Evolutionary conservation across 2,797 vertebrate genomes (phyloP).

Genomic region (Oryzias sinensis): DNA sequence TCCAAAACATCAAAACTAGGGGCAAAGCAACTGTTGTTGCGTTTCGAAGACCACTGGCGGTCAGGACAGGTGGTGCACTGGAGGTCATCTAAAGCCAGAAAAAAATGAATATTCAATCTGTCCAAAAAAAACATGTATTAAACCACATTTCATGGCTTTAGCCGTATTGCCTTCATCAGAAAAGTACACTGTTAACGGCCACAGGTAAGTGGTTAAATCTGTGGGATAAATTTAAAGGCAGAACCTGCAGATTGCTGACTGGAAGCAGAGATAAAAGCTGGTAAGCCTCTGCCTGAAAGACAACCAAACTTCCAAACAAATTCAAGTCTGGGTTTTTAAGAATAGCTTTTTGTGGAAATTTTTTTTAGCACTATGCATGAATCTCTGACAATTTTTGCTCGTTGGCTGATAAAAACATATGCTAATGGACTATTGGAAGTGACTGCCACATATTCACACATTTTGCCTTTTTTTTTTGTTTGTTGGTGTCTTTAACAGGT

Average conservation of each 20-base stretch:
- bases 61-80: conserved; percentile 69
- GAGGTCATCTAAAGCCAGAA: conserved; percentile 70
- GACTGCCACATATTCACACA: neutral
- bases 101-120: neutral
- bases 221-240: too few relatives aligned
- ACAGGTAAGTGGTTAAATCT: too few relatives aligned
- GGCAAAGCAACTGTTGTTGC: conserved; percentile 67
- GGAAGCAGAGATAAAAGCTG: neutral
- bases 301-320: neutral
- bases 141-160: too few relatives aligned
- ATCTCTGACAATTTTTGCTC: neutral
- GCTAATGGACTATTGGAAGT: neutral
- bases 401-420: neutral
- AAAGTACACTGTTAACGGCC: too few relatives aligned
- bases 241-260: neutral
- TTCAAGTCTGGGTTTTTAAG: neutral
- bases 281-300: neutral
- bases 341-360: neutral
- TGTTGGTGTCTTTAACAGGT: too few relatives aligned
- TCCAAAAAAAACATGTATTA: too few relatives aligned
- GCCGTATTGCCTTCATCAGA: too few relatives aligned
- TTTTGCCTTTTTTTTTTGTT: neutral
- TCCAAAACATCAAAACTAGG: conserved; percentile 75
- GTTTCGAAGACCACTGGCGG: conserved; percentile 79
- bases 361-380: neutral